Base-by-base conservation (phyloP, 2,797 vertebrate species). In the Enteromius viviparus region DNA sequence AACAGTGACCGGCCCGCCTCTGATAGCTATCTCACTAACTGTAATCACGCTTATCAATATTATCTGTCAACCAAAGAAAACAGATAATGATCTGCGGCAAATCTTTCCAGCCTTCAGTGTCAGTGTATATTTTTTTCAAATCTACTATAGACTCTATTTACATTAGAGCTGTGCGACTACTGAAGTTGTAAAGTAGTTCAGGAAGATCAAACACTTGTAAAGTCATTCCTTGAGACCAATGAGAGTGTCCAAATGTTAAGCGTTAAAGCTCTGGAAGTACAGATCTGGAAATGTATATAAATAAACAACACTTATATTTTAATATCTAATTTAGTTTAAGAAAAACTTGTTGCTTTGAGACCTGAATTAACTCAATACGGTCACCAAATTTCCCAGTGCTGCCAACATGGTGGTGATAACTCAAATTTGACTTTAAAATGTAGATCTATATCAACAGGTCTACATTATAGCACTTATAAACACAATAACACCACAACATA, bases 11-110 rank as follows among this genome's bases (percentile, higher is more conserved):
- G 5, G 15, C 65, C 51, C 34, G 3, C n/a, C 34, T 14, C 62
- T 23, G 45, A 68, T 17, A 37, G 55, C 58, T 14, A 37, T 19
- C 42, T 51, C 3, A 3, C 19, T 51, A 65, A 53, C 53, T 37
- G 42, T 37, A 65, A 81, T 9, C 21, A 49, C 23, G 4, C 51
- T 42, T 42, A 70, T 70, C 78, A 58, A 60, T 58, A 69, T 23
- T 42, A 58, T 45, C 37, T 42, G 34, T 58, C 42, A 8, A 64
- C n/a, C 40, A 32, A 77, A 47, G n/a, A 12, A 19, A 23, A 72
- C 26, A 7, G 12, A 71, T 47, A 32, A 37, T 51, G 51, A 74
- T 29, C 26, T 62, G 1, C n/a, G 26, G 26, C 55, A 47, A 29
- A 26, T 58, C 9, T 12, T 6, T 3, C 5, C 34, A 72, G 23